Conservation (phyloP, 1,140 invertebrate genomes). For the Caenorhabditis elegans region DNA sequence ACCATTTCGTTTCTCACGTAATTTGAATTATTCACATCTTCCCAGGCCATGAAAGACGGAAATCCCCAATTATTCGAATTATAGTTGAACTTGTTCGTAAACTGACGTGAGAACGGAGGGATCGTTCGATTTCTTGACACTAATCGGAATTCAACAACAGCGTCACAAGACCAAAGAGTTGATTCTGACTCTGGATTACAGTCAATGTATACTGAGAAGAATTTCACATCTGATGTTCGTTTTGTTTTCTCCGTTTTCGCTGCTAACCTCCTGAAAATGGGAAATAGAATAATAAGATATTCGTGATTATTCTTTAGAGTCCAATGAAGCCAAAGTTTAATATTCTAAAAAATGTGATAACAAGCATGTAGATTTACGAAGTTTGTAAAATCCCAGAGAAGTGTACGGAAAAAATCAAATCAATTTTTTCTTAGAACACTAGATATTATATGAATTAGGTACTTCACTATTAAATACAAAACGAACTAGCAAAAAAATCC, state of each 20-base stretch:
- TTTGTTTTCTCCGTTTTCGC: constrained; percentile 57
- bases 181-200: constrained; percentile 61
- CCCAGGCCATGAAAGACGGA: constrained; percentile 60
- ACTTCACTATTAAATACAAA: too few species aligned
- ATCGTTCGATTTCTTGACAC: constrained; percentile 37
- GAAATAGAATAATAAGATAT: neutral
- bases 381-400: too few species aligned
- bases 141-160: constrained; percentile 56
- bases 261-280: constrained; percentile 53
- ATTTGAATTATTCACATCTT: constrained; percentile 51
- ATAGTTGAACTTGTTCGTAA: constrained; percentile 60
- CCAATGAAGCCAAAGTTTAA: too few species aligned
- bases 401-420: too few species aligned
- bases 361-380: too few species aligned
- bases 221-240: constrained; percentile 53
- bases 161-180: constrained; percentile 61
- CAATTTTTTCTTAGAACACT: too few species aligned
- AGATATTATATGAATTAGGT: too few species aligned
- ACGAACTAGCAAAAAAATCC: too few species aligned
- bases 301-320: neutral
- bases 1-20: constrained; percentile 52
- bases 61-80: constrained; percentile 64
- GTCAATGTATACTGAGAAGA: constrained; percentile 60
- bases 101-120: constrained; percentile 55
- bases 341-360: too few species aligned